phyloP scores from a whole-genome alignment of 2,113 vertebrate genomes.

The Mixornis gularis region DNA sequence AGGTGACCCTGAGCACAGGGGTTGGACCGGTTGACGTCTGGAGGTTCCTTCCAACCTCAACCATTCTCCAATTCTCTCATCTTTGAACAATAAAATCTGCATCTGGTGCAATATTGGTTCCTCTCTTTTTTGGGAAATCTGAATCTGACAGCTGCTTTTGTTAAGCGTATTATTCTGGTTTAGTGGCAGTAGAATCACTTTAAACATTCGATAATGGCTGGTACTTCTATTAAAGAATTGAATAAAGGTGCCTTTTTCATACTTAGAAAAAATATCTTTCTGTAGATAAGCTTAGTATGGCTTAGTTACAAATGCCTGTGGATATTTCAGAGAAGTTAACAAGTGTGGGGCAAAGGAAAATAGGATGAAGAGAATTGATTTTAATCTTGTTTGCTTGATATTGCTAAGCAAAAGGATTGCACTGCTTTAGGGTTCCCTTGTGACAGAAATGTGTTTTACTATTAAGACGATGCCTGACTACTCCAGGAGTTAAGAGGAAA shows the following conservation, averaged over 20 bases:
- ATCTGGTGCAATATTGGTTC: neutral
- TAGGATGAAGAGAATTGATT: neutral
- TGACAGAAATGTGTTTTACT: neutral
- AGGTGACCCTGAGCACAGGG: neutral
- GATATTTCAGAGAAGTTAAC: neutral
- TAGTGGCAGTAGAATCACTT: neutral
- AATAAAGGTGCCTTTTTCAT: neutral
- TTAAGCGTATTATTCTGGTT: neutral
- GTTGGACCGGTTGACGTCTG: neutral
- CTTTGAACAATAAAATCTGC: neutral
- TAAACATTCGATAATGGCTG: neutral
- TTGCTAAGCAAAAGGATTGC: neutral
- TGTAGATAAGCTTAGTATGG: neutral
- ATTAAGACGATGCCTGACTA: neutral
- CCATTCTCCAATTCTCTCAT: neutral
- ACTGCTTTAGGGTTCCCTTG: neutral
- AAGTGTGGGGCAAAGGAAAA: neutral
- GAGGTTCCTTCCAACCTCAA: neutral
- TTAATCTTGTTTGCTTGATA: neutral
- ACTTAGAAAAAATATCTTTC: neutral
- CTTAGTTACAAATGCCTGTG: neutral
- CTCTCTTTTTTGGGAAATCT: neutral
- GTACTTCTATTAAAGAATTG: neutral
- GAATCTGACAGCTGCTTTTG: neutral
- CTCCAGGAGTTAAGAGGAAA: neutral